Evolutionary conservation across 2,113 vertebrate genomes (phyloP).

Genomic region (human (Homo sapiens)): GRCh38 chr6:164506001-164506500

Average conservation of each 20-base stretch:
- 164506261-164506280: accelerated
- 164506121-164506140: constrained; percentile 3
- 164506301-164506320: too few species aligned
- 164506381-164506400: too few species aligned
- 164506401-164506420: too few species aligned
- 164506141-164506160: constrained; percentile 41
- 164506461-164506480: neutral
- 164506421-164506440: accelerated
- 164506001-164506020: constrained; percentile 38
- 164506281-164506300: neutral
- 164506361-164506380: too few species aligned
- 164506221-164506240: neutral
- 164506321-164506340: too few species aligned
- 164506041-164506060: neutral
- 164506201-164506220: neutral
- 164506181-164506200: neutral
- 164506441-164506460: too few species aligned
- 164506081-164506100: neutral
- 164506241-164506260: neutral
- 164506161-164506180: constrained; percentile 31
- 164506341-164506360: too few species aligned
- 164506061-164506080: neutral
- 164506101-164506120: constrained; percentile 44
- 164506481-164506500: neutral
- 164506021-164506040: constrained; percentile 45